Evolutionary conservation across 2,888 invertebrate genomes (phyloP), one percentile per base, ranked within the genome.

Genomic region (Halictus quadricinctus): DNA sequence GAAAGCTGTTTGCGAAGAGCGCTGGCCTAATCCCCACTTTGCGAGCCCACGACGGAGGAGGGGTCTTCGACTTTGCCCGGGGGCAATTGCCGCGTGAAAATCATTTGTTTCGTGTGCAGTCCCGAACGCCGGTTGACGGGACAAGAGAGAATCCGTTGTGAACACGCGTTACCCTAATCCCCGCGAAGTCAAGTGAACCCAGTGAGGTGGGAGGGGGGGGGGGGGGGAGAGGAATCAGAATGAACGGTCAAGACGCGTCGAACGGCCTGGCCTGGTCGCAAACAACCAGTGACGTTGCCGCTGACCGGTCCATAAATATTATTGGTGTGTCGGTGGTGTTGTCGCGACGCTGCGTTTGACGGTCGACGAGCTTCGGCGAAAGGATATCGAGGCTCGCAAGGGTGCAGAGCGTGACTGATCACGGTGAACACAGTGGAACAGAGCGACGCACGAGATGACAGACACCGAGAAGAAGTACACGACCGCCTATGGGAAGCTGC

Each of bases 401-500:
- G 58, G 21, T 21, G 58, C 7, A 7, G n/a, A 58, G 58, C 8
- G 10, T 8, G n/a, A n/a, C 10, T 2, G 29, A 29, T 29, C 29
- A n/a, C n/a, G 29, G 29, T 29, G 54, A 54, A 54, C 8, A 54
- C 36, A 0, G 36, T 66, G 66, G 66, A 29, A 66, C 29, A 66
- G 18, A 21, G 72, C 25, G n/a, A 46, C 69, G 46, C 70, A 3
- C 25, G 64, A 72, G 50, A 94, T 94, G 94, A 91, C 92, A 48
- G 94, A 94, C 72, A 91, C 93, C 12, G 95, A 94, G 84, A 93
- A 93, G 87, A 94, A 93, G 78, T 97, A 97, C 93, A 96, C 96
- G 25, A 96, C 96, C 90, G 97, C 97, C 93, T 97, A 97, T 90
- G 96, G 95, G 84, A 95, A 97, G 91, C 93, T 97, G 87, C 95